Conservation (phyloP, 1,140 invertebrate species). For the Triops longicaudatus region DNA sequence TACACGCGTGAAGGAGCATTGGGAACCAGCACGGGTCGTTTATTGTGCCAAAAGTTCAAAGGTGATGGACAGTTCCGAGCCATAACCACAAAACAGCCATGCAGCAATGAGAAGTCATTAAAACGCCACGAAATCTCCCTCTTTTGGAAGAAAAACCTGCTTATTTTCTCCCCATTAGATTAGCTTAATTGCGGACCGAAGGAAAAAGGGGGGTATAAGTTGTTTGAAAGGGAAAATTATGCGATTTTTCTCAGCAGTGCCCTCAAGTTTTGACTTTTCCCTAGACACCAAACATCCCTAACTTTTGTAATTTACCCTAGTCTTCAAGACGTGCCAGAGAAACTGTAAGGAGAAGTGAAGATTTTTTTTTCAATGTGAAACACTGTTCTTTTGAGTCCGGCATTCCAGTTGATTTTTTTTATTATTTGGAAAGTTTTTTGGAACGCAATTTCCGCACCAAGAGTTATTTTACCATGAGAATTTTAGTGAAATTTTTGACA, state of each 20-base stretch:
- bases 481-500: neutral
- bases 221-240: no score
- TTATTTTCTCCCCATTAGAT: neutral
- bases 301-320: slow-evolving; percentile 2
- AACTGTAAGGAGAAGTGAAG: neutral
- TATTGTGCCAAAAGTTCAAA: slow-evolving; percentile 12
- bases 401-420: neutral
- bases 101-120: neutral
- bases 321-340: slow-evolving; percentile 11
- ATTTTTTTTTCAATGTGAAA: neutral
- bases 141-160: neutral
- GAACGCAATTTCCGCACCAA: slow-evolving; percentile 2
- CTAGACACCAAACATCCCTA: neutral
- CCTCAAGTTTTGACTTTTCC: neutral
- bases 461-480: neutral
- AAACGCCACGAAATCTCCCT: neutral
- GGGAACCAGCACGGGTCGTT: neutral
- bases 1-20: no score
- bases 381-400: neutral
- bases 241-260: neutral
- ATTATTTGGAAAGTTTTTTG: neutral
- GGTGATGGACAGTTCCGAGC: slow-evolving; percentile 2
- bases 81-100: slow-evolving; percentile 1
- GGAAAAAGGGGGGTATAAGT: no score
- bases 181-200: no score